Evolutionary conservation across 2,888 invertebrate genomes (phyloP).

Genomic region (Thymelicus sylvestris): DNA sequence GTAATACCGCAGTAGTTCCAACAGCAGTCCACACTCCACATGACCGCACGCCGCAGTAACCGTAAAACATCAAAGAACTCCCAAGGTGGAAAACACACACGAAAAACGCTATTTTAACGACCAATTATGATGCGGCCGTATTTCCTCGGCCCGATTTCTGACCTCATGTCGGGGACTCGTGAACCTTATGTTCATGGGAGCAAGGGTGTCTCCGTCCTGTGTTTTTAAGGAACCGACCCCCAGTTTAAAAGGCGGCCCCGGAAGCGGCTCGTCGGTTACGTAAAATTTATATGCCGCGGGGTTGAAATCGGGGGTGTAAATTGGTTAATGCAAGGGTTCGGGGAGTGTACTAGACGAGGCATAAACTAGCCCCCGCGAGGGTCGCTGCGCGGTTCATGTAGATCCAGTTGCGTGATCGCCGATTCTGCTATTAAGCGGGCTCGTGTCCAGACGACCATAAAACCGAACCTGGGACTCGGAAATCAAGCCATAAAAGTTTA

Average conservation of each 20-base stretch:
- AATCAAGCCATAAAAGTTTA: constrained; percentile 37
- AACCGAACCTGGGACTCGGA: constrained; percentile 36
- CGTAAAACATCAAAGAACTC: constrained; percentile 20
- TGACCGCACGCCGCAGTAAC: neutral
- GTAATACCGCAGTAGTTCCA: neutral
- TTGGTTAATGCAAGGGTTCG: constrained; percentile 67
- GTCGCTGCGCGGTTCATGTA: constrained; percentile 35
- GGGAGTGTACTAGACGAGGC: constrained; percentile 40
- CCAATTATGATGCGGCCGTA: constrained; percentile 48
- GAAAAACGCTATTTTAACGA: constrained; percentile 40
- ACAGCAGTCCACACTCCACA: neutral
- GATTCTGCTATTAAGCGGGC: constrained; percentile 29
- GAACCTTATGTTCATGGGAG: constrained; percentile 34
- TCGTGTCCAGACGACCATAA: constrained; percentile 33
- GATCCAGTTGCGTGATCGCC: constrained; percentile 35
- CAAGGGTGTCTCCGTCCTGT: constrained; percentile 38
- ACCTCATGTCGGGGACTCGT: constrained; percentile 22
- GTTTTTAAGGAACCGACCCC: constrained; percentile 50
- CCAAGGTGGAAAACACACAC: constrained; percentile 28
- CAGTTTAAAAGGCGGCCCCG: constrained; percentile 70
- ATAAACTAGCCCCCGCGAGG: constrained; percentile 43
- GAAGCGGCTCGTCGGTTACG: constrained; percentile 77
- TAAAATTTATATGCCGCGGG: constrained; percentile 67
- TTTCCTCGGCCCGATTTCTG: constrained; percentile 40
- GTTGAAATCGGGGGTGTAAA: constrained; percentile 67